Percentiles rank a stretch among this genome's conserved stretches.
phyloP scores from a whole-genome alignment of 2,888 invertebrate species.

The Philaethria dido region DNA sequence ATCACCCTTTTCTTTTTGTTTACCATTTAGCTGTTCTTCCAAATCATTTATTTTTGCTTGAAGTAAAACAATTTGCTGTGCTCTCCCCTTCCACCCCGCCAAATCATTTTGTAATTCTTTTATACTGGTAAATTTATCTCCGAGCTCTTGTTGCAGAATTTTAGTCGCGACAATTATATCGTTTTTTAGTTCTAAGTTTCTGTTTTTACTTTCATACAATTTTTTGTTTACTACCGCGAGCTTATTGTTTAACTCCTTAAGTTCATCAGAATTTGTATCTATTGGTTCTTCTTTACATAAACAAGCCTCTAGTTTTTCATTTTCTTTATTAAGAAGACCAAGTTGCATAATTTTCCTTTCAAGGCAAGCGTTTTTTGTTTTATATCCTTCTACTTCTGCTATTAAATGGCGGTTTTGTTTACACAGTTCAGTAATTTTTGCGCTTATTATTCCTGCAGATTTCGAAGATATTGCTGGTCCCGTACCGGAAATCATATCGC shows the following conservation, averaged over 20 bases:
- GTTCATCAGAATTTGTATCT: constrained; percentile 69
- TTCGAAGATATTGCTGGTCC: constrained; percentile 77
- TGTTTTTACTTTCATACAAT: constrained; percentile 87
- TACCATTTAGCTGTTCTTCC: constrained; percentile 84
- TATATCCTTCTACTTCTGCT: constrained; percentile 84
- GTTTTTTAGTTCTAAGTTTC: constrained; percentile 87
- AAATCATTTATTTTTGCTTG: constrained; percentile 88
- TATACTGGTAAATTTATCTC: constrained; percentile 87
- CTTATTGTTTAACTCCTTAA: constrained; percentile 86
- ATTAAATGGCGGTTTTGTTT: constrained; percentile 86
- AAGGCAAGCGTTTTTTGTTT: constrained; percentile 82
- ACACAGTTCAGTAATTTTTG: constrained; percentile 87
- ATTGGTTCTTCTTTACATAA: constrained; percentile 76
- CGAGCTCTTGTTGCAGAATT: constrained; percentile 89
- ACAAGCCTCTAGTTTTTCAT: constrained; percentile 64
- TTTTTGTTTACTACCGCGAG: constrained; percentile 84
- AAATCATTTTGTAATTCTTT: constrained; percentile 83
- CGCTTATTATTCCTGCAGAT: constrained; percentile 82
- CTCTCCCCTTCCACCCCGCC: constrained; percentile 89
- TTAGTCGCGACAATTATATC: constrained; percentile 89
- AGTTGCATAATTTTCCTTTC: constrained; percentile 79
- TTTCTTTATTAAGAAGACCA: constrained; percentile 66
- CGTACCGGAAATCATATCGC: constrained; percentile 76
- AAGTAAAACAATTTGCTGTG: constrained; percentile 88
- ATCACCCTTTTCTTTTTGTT: constrained; percentile 60